Evolutionary conservation across 2,888 invertebrate species (phyloP), one percentile per base, ranked within the genome.

Genomic region (Drosophila hamatofila): DNA sequence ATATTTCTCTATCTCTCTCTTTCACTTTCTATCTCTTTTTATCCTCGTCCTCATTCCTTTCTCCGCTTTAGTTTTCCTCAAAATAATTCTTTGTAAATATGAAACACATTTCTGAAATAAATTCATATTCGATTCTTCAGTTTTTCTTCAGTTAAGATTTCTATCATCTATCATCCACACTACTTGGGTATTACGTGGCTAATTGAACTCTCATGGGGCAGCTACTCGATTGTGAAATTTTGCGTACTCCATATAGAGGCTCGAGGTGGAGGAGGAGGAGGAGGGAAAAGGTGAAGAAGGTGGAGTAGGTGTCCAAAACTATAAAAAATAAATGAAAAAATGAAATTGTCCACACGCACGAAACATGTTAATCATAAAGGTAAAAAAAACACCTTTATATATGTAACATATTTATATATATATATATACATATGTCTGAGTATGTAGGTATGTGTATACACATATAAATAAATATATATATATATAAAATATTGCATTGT

Each of bases 311-410:
- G 25, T 11, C 27, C 30, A 51, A 52, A 41, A 21, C 18, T 16
- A 44, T 12, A 44, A 14, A 39, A 46, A 39, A 12, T 2, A 42
- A 14, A 30, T n/a, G 7, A 48, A 59, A 25, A 46, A 46, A 46
- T 51, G 63, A 49, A 70, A 78, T 59, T 78, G 78, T 66, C 63
- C 64, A 63, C 61, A 80, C 74, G 78, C 79, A 80, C 78, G 68
- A 68, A 78, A 77, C 78, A 78, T 78, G 79, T 61, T 80, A 81
- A 81, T 79, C 62, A 71, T 42, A 78, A 70, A 65, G 55, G 62
- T 18, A 23, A 46, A 23, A 37, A 33, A 23, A 23, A 16, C 35
- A 23, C 14, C 16, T 35, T 51, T 35, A 18, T 9, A 35, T 35
- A 30, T 14, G 16, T 44, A 30, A 30, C 35, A 11, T 42, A 21